These are phyloP conservation scores for Agrotis ipsilon DNA, from an alignment of 2,888 invertebrate species.

Conservation along the genomic window DNA sequence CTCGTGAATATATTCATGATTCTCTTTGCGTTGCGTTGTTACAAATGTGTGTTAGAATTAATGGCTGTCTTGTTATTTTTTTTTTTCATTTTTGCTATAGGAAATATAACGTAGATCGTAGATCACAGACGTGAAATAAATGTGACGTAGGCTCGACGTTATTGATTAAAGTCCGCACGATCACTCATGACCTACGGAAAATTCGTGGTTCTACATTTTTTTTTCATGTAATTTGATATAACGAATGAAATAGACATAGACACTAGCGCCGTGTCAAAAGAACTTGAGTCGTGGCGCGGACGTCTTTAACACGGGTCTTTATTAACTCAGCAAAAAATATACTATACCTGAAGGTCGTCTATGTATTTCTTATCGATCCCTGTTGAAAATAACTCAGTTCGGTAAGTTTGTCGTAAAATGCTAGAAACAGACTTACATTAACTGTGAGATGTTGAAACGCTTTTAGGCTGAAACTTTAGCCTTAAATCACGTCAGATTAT, in stretches of 20 bases:
- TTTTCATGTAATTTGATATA: no score
- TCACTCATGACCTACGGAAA: no score
- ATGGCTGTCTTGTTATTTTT: background rate
- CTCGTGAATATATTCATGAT: conserved; percentile 64
- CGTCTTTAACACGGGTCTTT: no score
- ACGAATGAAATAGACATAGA: no score
- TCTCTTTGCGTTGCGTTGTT: conserved; percentile 40
- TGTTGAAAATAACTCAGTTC: background rate
- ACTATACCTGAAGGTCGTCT: background rate
- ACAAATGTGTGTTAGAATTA: conserved; percentile 54
- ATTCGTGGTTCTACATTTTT: no score
- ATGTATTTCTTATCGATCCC: conserved; percentile 6
- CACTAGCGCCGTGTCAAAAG: no score
- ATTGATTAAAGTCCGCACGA: background rate
- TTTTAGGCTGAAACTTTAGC: background rate
- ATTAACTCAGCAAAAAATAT: no score
- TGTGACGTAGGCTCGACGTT: no score
- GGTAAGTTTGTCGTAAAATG: background rate
- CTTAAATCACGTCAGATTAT: background rate
- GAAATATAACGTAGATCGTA: background rate
- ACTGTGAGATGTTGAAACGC: background rate
- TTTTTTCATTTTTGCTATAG: background rate
- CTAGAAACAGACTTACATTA: background rate
- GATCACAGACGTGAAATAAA: background rate
- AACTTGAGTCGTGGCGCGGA: no score